Percentiles rank a stretch among this genome's conserved stretches.
phyloP scores from a whole-genome alignment of 2,797 vertebrate genomes.

The Rachycentron canadum region DNA sequence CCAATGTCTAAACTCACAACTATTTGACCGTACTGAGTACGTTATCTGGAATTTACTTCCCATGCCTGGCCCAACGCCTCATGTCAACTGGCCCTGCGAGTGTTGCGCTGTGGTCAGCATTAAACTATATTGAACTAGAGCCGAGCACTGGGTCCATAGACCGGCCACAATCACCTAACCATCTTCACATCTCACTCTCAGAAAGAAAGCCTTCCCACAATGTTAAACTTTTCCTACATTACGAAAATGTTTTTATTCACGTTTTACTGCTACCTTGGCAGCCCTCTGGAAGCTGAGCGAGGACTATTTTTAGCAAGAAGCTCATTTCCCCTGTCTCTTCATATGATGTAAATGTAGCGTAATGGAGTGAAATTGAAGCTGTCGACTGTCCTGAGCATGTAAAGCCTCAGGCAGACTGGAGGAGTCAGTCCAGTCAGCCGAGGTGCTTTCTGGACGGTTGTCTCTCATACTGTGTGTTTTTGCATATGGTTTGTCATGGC shows the following conservation, averaged over 20 bases:
- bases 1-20: no score
- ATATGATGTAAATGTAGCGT: conserved; percentile 14
- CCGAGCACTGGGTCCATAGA: no score
- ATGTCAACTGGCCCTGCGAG: no score
- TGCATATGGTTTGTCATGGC: conserved; percentile 56
- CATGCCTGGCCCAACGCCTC: no score
- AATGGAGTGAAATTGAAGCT: background rate
- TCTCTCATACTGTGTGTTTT: conserved; percentile 18
- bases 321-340: background rate
- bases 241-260: background rate
- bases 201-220: conserved; percentile 7
- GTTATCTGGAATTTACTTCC: no score
- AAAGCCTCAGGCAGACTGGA: background rate
- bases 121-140: no score
- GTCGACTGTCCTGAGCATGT: conserved; percentile 4
- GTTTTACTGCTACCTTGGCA: background rate
- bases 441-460: background rate
- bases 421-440: background rate
- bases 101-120: no score
- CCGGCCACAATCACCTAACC: background rate
- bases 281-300: background rate
- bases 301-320: conserved; percentile 1
- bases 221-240: background rate
- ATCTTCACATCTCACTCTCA: conserved; percentile 1
- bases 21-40: no score